Evolutionary conservation across 2,113 vertebrate genomes (phyloP), one percentile per base, ranked within the genome.

Genomic region (Heterotilapia buettikoferi): DNA sequence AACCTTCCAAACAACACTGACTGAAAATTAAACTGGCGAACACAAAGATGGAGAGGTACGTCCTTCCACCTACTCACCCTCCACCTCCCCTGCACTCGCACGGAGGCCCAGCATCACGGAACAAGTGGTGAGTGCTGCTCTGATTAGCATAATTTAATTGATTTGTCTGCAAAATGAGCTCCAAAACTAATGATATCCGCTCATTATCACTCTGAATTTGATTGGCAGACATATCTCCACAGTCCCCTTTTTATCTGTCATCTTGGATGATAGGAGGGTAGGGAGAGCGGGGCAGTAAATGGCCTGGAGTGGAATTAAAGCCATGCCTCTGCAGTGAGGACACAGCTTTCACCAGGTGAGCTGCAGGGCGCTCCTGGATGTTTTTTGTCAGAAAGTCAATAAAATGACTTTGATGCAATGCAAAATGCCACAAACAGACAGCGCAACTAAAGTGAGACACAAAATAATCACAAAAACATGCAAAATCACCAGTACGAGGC

Each of bases 61-160:
- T 93, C 89, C 92, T 84, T 91, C 80, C 63, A 82, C 84, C 82
- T 83, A 88, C 85, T 85, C 84, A 50, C 19, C 71, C 82, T 40
- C 16, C 84, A 81, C 53, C 73, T 61, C 53, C 43, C 53, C 40
- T 36, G n/a, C 50, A 50, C 63, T 43, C 13, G 31, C 38, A 57
- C 53, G 26, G 9, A 47, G 66, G 66, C 53, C 47, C 63, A 9
- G 63, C 50, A 54, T 19, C n/a, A 16, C 66, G 14, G 40, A 83
- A 45, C 29, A n/a, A 83, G 82, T 5, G 40, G 2, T 13, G 21
- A 89, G 86, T 5, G 86, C 61, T 52, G 79, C 47, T 84, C 33
- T 21, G 1, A 76, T 93, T 89, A 91, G 87, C 91, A 94, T 93
- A 84, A 92, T 82, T 88, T 53, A 83, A 92, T 86, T 91, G 79